A percentile compares a stretch with the other conserved stretches of the same genome.
These are phyloP conservation scores for Chaetogeoica ovagalla DNA, from an alignment of 2,888 invertebrate species.

Conservation along the genomic window DNA sequence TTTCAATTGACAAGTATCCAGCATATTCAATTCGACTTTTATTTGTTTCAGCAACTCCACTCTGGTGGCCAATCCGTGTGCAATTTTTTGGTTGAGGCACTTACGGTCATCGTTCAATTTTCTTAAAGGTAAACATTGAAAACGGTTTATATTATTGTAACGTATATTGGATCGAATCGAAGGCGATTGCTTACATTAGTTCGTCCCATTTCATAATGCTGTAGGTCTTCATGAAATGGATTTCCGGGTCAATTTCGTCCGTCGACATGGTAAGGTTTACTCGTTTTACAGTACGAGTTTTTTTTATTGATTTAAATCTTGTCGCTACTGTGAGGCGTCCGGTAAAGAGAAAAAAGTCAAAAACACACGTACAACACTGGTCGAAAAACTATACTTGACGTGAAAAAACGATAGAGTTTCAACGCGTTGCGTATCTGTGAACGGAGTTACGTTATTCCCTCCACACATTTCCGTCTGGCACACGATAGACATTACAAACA, in stretches of 20 bases:
- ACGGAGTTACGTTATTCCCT: too few relatives aligned
- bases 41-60: conserved; percentile 31
- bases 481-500: too few relatives aligned
- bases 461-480: too few relatives aligned
- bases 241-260: conserved; percentile 9
- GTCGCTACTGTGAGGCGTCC: too few relatives aligned
- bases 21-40: conserved; percentile 26
- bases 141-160: background rate
- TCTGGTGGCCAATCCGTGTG: conserved; percentile 7
- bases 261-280: conserved; percentile 5
- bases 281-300: background rate
- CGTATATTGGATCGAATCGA: background rate
- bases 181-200: conserved; percentile 15
- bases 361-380: too few relatives aligned
- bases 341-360: too few relatives aligned
- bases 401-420: too few relatives aligned
- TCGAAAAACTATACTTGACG: too few relatives aligned
- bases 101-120: conserved; percentile 22
- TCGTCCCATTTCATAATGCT: conserved; percentile 31
- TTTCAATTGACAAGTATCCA: conserved; percentile 40
- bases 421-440: too few relatives aligned
- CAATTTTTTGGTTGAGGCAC: conserved; percentile 4
- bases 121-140: background rate
- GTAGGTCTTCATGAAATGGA: conserved; percentile 42
- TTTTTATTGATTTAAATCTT: too few relatives aligned